Percentiles rank a stretch among this genome's conserved stretches.
Conservation (phyloP, 2,888 invertebrate genomes). For the Drosophila buzzatii region DNA sequence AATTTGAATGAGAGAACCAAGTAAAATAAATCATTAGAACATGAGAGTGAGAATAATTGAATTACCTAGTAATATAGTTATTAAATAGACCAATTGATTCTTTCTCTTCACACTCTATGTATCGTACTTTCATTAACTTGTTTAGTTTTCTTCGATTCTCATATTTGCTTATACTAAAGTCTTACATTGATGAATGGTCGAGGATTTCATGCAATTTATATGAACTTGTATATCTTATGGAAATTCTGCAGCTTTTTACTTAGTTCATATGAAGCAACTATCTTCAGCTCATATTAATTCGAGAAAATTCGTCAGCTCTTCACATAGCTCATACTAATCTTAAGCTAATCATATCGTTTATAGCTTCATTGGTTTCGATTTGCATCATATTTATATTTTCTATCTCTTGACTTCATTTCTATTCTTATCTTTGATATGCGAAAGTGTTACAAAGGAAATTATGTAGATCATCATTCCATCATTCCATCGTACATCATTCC, state of each 20-base stretch:
- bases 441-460: neutral
- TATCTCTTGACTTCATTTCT: neutral
- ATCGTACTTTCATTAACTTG: no score
- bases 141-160: no score
- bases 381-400: no score
- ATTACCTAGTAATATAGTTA: neutral
- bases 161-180: neutral
- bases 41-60: neutral
- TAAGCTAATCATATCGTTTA: neutral
- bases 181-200: neutral
- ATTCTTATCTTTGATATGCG: neutral
- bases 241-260: neutral
- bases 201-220: neutral
- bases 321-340: neutral
- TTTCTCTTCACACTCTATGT: neutral
- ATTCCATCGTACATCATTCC: no score
- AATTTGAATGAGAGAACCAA: neutral
- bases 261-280: neutral
- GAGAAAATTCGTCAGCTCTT: neutral
- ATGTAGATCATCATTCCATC: conserved; percentile 1
- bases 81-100: no score
- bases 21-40: neutral
- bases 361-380: neutral
- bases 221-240: neutral
- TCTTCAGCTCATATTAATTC: neutral